These are phyloP conservation scores for Meiosimyza decipiens DNA, from an alignment of 2,888 invertebrate genomes.

Conservation along the genomic window DNA sequence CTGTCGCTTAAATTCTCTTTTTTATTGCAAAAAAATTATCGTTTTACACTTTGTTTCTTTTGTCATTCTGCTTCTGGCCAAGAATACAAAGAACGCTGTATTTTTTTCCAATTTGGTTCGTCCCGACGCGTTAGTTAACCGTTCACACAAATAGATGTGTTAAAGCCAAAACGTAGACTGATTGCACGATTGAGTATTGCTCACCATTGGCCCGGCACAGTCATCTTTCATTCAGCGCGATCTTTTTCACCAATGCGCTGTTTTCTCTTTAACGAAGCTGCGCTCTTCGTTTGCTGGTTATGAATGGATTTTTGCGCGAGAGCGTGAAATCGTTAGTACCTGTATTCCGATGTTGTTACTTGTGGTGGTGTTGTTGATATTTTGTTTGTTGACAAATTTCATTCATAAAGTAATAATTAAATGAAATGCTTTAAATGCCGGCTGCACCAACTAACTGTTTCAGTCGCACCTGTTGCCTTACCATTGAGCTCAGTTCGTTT, in stretches of 20 bases:
- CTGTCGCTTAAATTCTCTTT: not conserved
- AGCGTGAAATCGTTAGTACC: not conserved
- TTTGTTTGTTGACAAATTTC: not conserved
- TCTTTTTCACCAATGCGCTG: not conserved
- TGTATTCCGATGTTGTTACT: not conserved
- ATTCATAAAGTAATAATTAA: slow-evolving; percentile 8
- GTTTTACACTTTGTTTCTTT: slow-evolving; percentile 1
- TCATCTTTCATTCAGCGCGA: not conserved
- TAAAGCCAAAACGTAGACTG: slow-evolving; percentile 63
- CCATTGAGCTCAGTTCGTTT: not conserved
- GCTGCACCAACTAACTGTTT: not conserved
- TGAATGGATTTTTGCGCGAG: slow-evolving; percentile 13
- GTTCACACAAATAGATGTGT: slow-evolving; percentile 55
- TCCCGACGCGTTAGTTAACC: slow-evolving; percentile 36
- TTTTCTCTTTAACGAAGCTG: not conserved
- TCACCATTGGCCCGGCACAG: not conserved
- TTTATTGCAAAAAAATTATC: slow-evolving; percentile 15
- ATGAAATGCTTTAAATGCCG: not conserved
- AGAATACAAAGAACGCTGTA: not conserved
- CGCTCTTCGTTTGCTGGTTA: slow-evolving; percentile 1
- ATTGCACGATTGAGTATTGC: slow-evolving; percentile 31
- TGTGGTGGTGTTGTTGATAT: slow-evolving; percentile 10
- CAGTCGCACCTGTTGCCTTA: slow-evolving; percentile 26
- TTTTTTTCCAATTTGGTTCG: not conserved
- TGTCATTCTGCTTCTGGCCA: slow-evolving; percentile 11